Evolutionary conservation across 2,113 vertebrate genomes (phyloP).

Genomic region (Scartelaos histophorus): DNA sequence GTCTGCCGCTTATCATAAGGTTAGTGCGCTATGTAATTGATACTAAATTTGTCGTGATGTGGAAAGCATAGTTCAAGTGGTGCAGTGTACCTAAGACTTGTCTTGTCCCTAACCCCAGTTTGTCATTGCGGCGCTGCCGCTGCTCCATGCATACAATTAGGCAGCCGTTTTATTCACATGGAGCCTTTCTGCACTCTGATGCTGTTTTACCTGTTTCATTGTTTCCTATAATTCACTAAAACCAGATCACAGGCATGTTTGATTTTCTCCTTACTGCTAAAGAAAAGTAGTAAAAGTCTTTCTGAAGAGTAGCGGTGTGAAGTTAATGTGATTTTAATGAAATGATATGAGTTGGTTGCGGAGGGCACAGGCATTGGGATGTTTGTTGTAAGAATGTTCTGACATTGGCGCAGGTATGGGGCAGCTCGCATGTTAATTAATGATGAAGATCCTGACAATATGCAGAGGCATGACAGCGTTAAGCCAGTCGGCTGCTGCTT

Average conservation of each 20-base stretch:
- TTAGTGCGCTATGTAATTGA: conserved; percentile 72
- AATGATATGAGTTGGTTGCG: conserved; percentile 78
- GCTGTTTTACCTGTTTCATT: conserved; percentile 57
- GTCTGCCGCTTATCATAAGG: conserved; percentile 65
- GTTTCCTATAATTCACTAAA: conserved; percentile 53
- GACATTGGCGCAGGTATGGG: conserved; percentile 85
- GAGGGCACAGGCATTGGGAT: conserved; percentile 77
- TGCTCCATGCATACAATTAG: conserved; percentile 64
- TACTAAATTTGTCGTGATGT: conserved; percentile 71
- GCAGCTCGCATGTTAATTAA: conserved; percentile 86
- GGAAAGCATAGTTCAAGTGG: conserved; percentile 67
- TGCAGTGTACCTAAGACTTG: conserved; percentile 56
- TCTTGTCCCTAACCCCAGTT: conserved; percentile 48
- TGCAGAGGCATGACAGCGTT: conserved; percentile 85
- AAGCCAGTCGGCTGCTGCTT: conserved; percentile 84
- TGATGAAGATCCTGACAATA: conserved; percentile 88
- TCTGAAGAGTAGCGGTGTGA: conserved; percentile 75
- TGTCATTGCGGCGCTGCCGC: conserved; percentile 54
- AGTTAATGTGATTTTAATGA: conserved; percentile 85
- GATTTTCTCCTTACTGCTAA: conserved; percentile 26
- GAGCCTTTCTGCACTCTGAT: conserved; percentile 47
- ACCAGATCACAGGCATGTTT: conserved; percentile 53
- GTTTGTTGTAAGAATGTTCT: conserved; percentile 84
- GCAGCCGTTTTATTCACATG: conserved; percentile 53
- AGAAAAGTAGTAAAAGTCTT: conserved; percentile 66